phyloP scores from a whole-genome alignment of 2,113 vertebrate species.

The Oreochromis spilurus region DNA sequence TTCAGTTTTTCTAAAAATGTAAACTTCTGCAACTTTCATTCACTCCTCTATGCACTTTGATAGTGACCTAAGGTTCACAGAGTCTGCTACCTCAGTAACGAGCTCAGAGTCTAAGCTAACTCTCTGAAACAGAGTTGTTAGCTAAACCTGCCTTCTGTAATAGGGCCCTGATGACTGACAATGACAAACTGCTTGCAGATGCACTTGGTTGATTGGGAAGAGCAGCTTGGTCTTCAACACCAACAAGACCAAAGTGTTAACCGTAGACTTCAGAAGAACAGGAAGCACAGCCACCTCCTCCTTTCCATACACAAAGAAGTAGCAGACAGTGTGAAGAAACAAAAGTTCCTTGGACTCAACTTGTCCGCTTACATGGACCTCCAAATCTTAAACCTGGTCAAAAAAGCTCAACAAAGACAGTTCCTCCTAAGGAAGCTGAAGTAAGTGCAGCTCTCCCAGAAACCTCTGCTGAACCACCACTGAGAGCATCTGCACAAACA shows the following conservation, averaged over 20 bases:
- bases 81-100: accelerated
- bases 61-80: background rate
- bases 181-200: background rate
- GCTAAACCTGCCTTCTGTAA: background rate
- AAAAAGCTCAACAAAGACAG: background rate
- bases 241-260: background rate
- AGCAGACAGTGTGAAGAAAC: background rate
- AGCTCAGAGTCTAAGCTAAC: background rate
- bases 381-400: background rate
- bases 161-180: background rate
- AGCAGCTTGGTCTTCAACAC: background rate
- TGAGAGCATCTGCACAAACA: background rate
- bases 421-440: background rate
- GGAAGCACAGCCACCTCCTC: background rate
- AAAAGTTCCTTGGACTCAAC: background rate
- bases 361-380: background rate
- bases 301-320: background rate
- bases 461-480: background rate
- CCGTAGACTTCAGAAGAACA: background rate
- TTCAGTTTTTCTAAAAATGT: background rate
- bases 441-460: background rate
- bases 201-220: background rate
- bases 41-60: background rate
- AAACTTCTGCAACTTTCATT: background rate
- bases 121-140: background rate